phyloP scores from a whole-genome alignment of 2,113 vertebrate species.

The Psammodynastes pulverulentus region DNA sequence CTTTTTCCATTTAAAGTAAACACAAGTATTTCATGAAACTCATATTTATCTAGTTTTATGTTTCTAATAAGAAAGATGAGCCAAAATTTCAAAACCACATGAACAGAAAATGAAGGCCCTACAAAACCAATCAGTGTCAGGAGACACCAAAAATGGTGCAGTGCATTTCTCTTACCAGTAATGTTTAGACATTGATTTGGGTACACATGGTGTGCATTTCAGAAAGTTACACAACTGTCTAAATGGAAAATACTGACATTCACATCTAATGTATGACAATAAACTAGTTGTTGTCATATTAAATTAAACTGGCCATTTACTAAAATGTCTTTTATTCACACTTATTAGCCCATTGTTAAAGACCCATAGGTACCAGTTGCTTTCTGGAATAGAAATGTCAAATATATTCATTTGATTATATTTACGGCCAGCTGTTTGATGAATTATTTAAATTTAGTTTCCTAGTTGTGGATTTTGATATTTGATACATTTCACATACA shows the following conservation, averaged over 20 bases:
- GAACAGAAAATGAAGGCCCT: constrained; percentile 1
- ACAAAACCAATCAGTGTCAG: not conserved
- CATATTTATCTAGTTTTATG: constrained; percentile 2
- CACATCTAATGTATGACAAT: not conserved
- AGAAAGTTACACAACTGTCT: not conserved
- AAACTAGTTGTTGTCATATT: not conserved
- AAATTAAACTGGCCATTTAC: not conserved
- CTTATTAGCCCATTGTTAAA: not conserved
- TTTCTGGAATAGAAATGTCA: not conserved
- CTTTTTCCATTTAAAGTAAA: constrained; percentile 1
- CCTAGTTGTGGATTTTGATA: constrained; percentile 24
- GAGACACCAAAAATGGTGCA: not conserved
- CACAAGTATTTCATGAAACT: not conserved
- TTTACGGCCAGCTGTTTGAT: constrained; percentile 15
- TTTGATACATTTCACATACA: not conserved
- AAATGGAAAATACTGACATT: not conserved
- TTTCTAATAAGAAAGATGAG: constrained; percentile 37
- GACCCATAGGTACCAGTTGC: not conserved
- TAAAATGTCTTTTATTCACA: not conserved
- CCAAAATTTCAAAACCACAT: constrained; percentile 13
- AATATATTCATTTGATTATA: not conserved
- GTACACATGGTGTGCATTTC: not conserved
- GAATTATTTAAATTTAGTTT: constrained; percentile 1
- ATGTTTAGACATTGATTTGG: not conserved
- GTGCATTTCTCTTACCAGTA: not conserved